Conservation (phyloP, 2,888 invertebrate species). For the Disparrhopalites patrizii region DNA sequence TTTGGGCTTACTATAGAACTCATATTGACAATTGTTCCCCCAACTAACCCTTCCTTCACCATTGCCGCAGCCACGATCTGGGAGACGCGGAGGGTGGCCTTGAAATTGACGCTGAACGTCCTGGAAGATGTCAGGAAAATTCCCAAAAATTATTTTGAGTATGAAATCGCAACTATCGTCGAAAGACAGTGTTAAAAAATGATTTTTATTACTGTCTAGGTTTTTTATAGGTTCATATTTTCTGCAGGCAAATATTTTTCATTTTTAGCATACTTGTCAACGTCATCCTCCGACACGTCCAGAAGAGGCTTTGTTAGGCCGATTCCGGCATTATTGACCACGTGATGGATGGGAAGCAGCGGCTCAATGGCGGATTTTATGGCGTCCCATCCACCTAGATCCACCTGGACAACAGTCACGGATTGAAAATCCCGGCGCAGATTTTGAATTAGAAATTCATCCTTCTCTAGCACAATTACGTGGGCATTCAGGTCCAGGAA, state of each 20-base stretch:
- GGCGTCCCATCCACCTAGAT: conserved; percentile 71
- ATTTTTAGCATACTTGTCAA: not conserved
- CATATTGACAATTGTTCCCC: not conserved
- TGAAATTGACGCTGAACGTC: not conserved
- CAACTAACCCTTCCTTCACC: not conserved
- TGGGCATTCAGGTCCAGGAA: conserved; percentile 54
- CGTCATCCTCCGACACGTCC: conserved; percentile 53
- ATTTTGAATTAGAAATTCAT: conserved; percentile 63
- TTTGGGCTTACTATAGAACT: not conserved
- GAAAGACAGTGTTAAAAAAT: too few species aligned
- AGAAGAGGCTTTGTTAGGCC: conserved; percentile 67
- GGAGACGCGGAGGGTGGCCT: not conserved
- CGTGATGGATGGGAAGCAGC: conserved; percentile 66
- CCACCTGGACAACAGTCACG: conserved; percentile 64
- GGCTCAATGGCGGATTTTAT: conserved; percentile 60
- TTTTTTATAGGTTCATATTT: not conserved
- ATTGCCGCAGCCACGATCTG: not conserved
- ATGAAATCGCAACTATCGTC: not conserved
- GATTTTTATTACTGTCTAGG: not conserved
- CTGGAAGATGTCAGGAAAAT: not conserved
- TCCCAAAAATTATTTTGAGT: not conserved
- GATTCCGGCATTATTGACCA: conserved; percentile 87
- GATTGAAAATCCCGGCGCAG: conserved; percentile 56
- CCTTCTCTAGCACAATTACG: conserved; percentile 73
- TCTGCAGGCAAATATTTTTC: not conserved